phyloP scores from a whole-genome alignment of 2,113 vertebrate genomes.

The Odobenus rosmarus region DNA sequence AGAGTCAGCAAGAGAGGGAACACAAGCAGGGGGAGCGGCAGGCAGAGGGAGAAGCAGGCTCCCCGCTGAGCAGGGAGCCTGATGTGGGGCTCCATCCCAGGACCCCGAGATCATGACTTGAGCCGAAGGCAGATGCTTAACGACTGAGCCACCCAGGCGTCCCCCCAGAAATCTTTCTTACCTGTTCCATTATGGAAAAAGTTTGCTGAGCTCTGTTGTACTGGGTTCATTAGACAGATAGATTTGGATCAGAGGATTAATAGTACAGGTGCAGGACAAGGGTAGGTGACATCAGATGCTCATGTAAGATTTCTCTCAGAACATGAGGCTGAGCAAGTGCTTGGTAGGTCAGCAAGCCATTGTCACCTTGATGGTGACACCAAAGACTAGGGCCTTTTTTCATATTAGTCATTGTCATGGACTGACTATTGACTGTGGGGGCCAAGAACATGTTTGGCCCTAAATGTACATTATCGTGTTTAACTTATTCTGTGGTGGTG shows the following conservation, averaged over 20 bases:
- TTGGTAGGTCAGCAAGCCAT: not conserved
- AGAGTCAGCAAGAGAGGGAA: too few species aligned
- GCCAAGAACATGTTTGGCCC: fast-evolving
- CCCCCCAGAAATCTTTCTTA: too few species aligned
- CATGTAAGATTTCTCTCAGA: fast-evolving
- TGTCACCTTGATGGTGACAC: not conserved
- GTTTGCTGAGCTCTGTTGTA: not conserved
- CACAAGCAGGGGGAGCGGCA: too few species aligned
- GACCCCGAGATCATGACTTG: too few species aligned
- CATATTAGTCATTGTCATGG: not conserved
- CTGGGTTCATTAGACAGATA: not conserved
- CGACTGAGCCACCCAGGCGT: too few species aligned
- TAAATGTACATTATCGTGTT: fast-evolving
- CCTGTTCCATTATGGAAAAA: not conserved
- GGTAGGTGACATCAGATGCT: not conserved
- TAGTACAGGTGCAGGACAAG: not conserved
- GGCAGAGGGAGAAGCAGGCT: too few species aligned
- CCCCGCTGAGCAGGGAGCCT: too few species aligned
- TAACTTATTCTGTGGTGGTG: not conserved
- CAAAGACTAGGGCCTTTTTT: not conserved
- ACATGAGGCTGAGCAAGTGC: fast-evolving
- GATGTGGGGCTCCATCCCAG: too few species aligned
- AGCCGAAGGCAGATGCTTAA: too few species aligned
- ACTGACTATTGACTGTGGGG: fast-evolving
- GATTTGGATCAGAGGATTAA: not conserved